A percentile compares a stretch with the other conserved stretches of the same genome.
phyloP scores from a whole-genome alignment of 2,797 vertebrate genomes.

The Dicrostonyx torquatus region DNA sequence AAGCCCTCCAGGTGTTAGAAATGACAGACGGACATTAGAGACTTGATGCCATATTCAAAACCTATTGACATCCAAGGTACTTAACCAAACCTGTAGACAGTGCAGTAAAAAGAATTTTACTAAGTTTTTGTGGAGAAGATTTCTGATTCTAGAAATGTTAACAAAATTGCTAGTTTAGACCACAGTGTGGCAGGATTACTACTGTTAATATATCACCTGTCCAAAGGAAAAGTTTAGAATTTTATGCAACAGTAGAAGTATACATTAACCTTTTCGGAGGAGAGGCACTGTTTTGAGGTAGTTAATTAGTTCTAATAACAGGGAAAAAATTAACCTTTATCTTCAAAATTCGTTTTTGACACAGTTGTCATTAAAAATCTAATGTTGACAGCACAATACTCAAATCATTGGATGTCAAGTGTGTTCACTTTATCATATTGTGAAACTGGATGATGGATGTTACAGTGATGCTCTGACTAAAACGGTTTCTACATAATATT shows the following conservation, averaged over 20 bases:
- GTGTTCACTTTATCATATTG: neutral
- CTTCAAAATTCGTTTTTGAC: neutral
- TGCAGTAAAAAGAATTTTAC: neutral
- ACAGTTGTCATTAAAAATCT: neutral
- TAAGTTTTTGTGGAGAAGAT: neutral
- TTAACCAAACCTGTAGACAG: neutral
- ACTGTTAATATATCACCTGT: neutral
- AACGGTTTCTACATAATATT: neutral
- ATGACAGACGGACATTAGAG: neutral
- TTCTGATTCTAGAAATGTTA: neutral
- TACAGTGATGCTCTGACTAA: neutral
- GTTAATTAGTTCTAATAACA: neutral
- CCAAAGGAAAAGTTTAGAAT: neutral
- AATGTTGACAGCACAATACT: neutral
- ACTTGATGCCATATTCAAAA: neutral
- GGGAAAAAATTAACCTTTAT: neutral
- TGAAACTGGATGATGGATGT: neutral
- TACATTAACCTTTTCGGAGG: neutral
- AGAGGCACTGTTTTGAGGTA: neutral
- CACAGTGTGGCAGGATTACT: neutral
- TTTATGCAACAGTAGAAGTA: neutral
- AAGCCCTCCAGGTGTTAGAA: neutral
- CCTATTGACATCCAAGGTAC: too few relatives aligned
- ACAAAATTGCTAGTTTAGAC: constrained; percentile 35
- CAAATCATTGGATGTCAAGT: neutral